A percentile compares a stretch with the other conserved stretches of the same genome.
Evolutionary conservation across 1,140 invertebrate genomes (phyloP).

Genomic region (Drosophila persimilis): DNA sequence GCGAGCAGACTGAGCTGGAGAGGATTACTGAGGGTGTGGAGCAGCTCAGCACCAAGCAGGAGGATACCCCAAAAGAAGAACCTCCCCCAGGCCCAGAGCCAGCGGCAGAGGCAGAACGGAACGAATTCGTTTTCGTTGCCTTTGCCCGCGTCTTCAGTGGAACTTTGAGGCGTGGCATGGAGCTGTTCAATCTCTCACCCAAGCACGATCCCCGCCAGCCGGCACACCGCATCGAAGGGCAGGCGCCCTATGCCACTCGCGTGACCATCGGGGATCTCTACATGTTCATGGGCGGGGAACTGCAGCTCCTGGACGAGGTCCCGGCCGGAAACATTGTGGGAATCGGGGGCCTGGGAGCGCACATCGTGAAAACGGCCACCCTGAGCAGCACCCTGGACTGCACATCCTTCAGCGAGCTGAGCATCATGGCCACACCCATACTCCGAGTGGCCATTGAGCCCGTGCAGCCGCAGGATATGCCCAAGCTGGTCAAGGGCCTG

Average conservation of each 20-base stretch:
- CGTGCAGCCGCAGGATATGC: constrained; percentile 90
- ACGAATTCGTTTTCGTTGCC: constrained; percentile 91
- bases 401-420: constrained; percentile 94
- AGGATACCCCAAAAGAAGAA: constrained; percentile 58
- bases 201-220: constrained; percentile 92
- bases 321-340: constrained; percentile 95
- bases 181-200: constrained; percentile 93
- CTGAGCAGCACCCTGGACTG: constrained; percentile 93
- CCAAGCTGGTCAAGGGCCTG: constrained; percentile 90
- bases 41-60: constrained; percentile 50
- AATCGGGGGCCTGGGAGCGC: constrained; percentile 94
- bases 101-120: constrained; percentile 56
- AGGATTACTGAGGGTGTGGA: constrained; percentile 84
- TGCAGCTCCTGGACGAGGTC: constrained; percentile 91
- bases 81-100: constrained; percentile 3
- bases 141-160: constrained; percentile 98
- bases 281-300: constrained; percentile 96
- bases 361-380: constrained; percentile 95
- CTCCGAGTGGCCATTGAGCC: constrained; percentile 97
- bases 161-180: constrained; percentile 89
- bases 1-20: constrained; percentile 84
- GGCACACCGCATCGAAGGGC: constrained; percentile 47
- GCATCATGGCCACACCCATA: constrained; percentile 92
- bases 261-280: constrained; percentile 90
- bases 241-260: constrained; percentile 84